Conservation (phyloP, 2,113 vertebrate genomes). For the Ictidomys tridecemlineatus region DNA sequence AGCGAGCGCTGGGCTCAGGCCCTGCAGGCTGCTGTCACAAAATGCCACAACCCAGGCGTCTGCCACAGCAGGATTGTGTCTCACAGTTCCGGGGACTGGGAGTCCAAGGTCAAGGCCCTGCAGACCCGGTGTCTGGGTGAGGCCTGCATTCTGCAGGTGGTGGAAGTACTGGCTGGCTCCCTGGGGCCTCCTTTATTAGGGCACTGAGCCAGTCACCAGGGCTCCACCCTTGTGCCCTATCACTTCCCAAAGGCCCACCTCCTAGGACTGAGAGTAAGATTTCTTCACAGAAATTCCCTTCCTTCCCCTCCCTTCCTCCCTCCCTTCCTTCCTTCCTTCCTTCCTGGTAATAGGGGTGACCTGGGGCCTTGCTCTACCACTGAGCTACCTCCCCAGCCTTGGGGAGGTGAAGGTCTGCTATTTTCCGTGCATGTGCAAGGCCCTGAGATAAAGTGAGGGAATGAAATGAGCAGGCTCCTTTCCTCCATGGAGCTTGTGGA, state of each 20-base stretch:
- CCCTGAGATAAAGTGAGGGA: too few species aligned
- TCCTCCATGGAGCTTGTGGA: background rate
- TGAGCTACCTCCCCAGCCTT: background rate
- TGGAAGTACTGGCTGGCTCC: background rate
- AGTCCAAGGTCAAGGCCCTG: background rate
- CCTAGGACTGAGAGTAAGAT: too few species aligned
- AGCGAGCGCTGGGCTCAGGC: accelerated
- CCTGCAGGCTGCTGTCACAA: background rate
- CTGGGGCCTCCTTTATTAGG: background rate
- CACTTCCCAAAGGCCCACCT: background rate
- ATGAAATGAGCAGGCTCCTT: accelerated
- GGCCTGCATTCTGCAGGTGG: background rate
- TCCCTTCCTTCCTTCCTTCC: too few species aligned
- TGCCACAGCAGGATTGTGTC: background rate
- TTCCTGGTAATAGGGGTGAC: too few species aligned
- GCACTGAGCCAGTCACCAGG: background rate
- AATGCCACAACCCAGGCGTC: background rate
- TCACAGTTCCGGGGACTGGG: background rate
- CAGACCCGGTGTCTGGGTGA: background rate
- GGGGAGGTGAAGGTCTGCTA: background rate
- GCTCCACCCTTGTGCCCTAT: background rate
- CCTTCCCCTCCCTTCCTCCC: too few species aligned
- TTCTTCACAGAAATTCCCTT: background rate
- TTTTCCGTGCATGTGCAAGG: background rate
- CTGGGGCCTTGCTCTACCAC: background rate